Evolutionary conservation across 1,140 invertebrate species (phyloP), one percentile per base, ranked within the genome.

Genomic region (Doryteuthis pealeii): DNA sequence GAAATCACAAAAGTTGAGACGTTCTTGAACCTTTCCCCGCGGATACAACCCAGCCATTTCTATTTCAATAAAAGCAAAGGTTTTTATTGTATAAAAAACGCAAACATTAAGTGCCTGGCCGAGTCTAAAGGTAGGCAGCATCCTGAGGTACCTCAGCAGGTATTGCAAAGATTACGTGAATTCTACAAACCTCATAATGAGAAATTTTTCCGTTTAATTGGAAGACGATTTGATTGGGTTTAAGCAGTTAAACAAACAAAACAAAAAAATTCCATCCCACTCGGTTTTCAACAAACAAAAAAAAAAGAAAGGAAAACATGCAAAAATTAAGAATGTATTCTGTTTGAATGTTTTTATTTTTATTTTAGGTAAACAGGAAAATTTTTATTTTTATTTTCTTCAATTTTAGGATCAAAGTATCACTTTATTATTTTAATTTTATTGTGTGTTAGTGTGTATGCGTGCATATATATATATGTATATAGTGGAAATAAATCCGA

Each of bases 21-120:
- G 32, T 88, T 88, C 74, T 75, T 88, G 8, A 81, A 83, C 22
- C 68, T 88, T 33, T 71, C 77, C n/a, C 82, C 84, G 65, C 68
- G 72, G 45, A 76, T 88, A 30, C 81, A 79, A 26, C 70, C 81
- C 62, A 76, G 81, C 4, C 79, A 83, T 54, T 78, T 87, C 26
- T 86, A 86, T 74, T 89, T 88, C 73, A 89, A 90, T 77, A 71
- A 75, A 35, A 86, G 83, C 2, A 83, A 88, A 69, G 88, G 88
- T 40, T 90, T 90, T 78, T 90, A 87, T 79, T 90, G 89, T 78
- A 88, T 89, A 80, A 82, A 82, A 32, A 75, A 76, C 1, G 69
- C 58, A 26, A 73, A 70, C 12, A 69, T 84, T n/a, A 81, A 82
- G 58, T 89, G 89, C 78, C 75, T 89, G 30, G 79, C 84, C n/a